These are phyloP conservation scores for Babyrousa celebensis DNA, from an alignment of 2,797 vertebrate genomes.

Conservation along the genomic window DNA sequence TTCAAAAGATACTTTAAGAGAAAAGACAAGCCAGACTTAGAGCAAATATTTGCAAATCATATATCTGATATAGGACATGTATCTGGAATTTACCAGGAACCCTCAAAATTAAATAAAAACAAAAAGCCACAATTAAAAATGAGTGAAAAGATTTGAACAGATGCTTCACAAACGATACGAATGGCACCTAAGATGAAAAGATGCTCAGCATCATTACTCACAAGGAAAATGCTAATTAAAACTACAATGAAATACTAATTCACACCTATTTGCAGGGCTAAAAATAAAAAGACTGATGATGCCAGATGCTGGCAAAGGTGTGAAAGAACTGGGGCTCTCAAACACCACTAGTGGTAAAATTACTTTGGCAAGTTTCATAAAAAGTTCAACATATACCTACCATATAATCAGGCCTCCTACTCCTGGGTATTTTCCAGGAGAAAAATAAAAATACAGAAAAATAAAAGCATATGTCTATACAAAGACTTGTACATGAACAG, in stretches of 20 bases:
- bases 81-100: background rate
- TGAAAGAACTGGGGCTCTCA: background rate
- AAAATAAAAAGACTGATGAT: background rate
- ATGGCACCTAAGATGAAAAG: background rate
- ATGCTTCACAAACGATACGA: background rate
- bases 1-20: background rate
- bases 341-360: no score
- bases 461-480: background rate
- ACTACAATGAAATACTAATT: background rate
- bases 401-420: background rate
- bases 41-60: background rate
- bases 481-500: background rate
- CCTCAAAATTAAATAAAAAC: background rate
- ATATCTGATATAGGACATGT: background rate
- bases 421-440: background rate
- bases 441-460: background rate
- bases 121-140: background rate
- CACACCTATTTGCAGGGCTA: background rate
- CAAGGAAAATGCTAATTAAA: conserved; percentile 20
- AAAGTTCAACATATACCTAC: background rate
- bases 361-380: background rate
- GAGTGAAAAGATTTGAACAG: background rate
- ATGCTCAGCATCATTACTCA: background rate
- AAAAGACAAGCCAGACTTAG: background rate
- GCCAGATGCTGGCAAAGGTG: background rate